These are phyloP conservation scores for Spizaetus ornatus DNA, from an alignment of 2,113 vertebrate genomes.

Conservation along the genomic window DNA sequence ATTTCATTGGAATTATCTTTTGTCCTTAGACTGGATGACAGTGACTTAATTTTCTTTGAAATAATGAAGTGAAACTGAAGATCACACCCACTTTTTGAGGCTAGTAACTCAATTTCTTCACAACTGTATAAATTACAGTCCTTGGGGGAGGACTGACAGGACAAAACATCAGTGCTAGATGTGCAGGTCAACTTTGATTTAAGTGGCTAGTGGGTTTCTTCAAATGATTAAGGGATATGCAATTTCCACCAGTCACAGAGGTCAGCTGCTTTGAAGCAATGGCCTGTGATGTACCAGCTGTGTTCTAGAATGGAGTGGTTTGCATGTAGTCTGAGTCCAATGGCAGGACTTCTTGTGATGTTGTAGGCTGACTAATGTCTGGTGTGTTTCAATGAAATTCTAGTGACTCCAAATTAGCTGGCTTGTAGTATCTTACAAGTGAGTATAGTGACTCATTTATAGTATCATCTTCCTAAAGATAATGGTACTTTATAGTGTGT, in stretches of 20 bases:
- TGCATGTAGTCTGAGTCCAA: neutral
- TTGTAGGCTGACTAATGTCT: neutral
- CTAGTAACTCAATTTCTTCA: neutral
- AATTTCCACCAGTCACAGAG: neutral
- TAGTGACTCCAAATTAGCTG: neutral
- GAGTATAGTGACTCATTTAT: neutral
- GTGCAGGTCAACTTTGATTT: neutral
- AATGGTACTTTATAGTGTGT: neutral
- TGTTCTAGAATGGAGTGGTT: neutral
- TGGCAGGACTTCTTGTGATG: neutral
- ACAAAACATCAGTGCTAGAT: neutral
- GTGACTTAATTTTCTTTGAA: neutral
- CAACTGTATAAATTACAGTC: neutral
- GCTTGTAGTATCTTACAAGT: neutral
- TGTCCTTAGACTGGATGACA: neutral
- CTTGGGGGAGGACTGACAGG: neutral
- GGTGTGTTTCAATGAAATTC: neutral
- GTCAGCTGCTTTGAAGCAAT: slow-evolving; percentile 30
- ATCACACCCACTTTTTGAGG: neutral
- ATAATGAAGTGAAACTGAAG: neutral
- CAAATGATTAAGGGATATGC: neutral
- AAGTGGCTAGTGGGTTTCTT: neutral
- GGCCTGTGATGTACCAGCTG: neutral
- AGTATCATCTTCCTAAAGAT: neutral
- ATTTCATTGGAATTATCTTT: neutral